These are phyloP conservation scores for Dallia pectoralis DNA, from an alignment of 2,797 vertebrate species.

Conservation along the genomic window DNA sequence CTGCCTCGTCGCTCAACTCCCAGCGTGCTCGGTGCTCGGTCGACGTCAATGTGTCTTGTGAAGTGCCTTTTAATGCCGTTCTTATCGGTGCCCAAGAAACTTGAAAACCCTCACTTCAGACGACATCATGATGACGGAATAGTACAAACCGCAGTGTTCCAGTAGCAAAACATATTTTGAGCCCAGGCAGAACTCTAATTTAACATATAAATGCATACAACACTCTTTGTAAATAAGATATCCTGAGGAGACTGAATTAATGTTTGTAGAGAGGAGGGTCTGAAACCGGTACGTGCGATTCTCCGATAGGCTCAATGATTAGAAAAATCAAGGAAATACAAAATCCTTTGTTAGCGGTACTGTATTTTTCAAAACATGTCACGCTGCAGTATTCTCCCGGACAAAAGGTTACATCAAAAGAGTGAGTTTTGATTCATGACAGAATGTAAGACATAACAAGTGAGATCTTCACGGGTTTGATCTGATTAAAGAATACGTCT, in stretches of 20 bases:
- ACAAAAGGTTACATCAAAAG: constrained; percentile 15
- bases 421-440: constrained; percentile 59
- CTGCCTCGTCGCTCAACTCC: no score
- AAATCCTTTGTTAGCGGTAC: constrained; percentile 56
- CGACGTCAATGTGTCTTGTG: no score
- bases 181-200: not conserved
- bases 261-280: constrained; percentile 47
- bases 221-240: no score
- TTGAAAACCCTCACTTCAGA: constrained; percentile 63
- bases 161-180: not conserved
- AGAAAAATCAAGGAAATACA: constrained; percentile 46
- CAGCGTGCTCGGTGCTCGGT: no score
- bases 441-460: constrained; percentile 21
- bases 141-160: constrained; percentile 23
- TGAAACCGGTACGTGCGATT: no score
- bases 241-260: no score
- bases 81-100: constrained; percentile 59
- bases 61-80: not conserved
- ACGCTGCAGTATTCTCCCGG: constrained; percentile 47
- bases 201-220: not conserved
- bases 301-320: constrained; percentile 47
- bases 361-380: constrained; percentile 39
- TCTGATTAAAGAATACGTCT: constrained; percentile 32
- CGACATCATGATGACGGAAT: constrained; percentile 31
- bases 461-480: constrained; percentile 38